A percentile compares a stretch with the other conserved stretches of the same genome.
Conservation (phyloP, 2,113 vertebrate genomes). For the Prunella fulvescens region DNA sequence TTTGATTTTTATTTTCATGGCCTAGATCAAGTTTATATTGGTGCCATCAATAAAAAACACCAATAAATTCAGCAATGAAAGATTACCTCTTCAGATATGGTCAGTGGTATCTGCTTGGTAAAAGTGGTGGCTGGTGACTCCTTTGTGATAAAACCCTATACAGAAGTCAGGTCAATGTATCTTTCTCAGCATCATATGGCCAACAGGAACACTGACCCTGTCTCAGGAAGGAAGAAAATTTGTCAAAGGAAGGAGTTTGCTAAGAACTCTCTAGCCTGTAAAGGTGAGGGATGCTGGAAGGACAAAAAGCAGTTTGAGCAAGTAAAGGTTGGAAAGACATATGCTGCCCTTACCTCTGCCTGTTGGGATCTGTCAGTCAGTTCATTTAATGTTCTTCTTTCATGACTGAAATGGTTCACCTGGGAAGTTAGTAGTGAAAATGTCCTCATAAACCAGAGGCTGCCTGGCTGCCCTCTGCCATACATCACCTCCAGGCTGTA, state of each 20-base stretch:
- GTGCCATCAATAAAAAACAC: background rate
- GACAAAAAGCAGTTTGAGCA: background rate
- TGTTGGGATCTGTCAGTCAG: conserved; percentile 1
- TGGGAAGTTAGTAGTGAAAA: conserved; percentile 3
- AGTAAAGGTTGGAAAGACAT: conserved; percentile 2
- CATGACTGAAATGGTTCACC: conserved; percentile 10
- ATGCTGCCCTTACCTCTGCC: conserved; percentile 6
- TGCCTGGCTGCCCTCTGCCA: background rate
- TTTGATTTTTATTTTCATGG: background rate
- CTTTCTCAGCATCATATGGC: background rate
- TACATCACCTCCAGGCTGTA: background rate
- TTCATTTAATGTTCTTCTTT: background rate
- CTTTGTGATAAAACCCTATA: background rate
- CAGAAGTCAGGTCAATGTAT: background rate
- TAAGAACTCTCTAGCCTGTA: background rate
- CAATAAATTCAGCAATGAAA: background rate
- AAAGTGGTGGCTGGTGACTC: background rate
- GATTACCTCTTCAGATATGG: background rate
- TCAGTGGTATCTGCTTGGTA: background rate
- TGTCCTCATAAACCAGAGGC: background rate
- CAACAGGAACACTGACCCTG: background rate
- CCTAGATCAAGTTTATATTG: background rate
- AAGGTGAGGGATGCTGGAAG: background rate
- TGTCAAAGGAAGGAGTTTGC: background rate
- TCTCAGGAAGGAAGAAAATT: background rate